phyloP scores from a whole-genome alignment of 2,113 vertebrate species.

The Mesembrinibis cayennensis region DNA sequence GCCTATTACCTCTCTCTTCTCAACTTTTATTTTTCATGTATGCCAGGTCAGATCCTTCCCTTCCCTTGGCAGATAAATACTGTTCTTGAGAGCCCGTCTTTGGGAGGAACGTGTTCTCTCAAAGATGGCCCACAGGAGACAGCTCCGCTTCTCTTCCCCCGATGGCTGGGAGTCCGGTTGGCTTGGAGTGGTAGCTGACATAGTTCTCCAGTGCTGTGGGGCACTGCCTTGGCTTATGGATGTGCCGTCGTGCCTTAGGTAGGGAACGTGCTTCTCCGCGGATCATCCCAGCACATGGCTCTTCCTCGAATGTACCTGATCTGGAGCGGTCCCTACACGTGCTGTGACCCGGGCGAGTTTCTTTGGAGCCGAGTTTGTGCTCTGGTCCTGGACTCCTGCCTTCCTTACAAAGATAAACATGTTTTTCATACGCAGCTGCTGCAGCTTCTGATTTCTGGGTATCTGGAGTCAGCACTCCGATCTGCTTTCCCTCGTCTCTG shows the following conservation, averaged over 20 bases:
- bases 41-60: not conserved
- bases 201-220: not conserved
- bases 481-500: not conserved
- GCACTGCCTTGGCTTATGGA: not conserved
- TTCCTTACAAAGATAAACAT: not conserved
- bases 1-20: not conserved
- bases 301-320: fast-evolving
- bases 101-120: not conserved
- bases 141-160: not conserved
- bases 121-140: too few relatives aligned
- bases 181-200: not conserved
- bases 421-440: not conserved
- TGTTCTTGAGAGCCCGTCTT: not conserved
- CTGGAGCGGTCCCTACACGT: not conserved
- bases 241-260: not conserved
- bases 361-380: not conserved
- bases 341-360: not conserved
- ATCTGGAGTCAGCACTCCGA: not conserved
- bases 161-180: not conserved
- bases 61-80: not conserved
- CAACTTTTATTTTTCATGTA: not conserved
- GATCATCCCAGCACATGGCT: not conserved
- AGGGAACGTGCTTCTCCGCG: fast-evolving
- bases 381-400: not conserved
- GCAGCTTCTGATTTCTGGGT: not conserved